phyloP scores from a whole-genome alignment of 2,113 vertebrate species.

The Bos indicus region DNA sequence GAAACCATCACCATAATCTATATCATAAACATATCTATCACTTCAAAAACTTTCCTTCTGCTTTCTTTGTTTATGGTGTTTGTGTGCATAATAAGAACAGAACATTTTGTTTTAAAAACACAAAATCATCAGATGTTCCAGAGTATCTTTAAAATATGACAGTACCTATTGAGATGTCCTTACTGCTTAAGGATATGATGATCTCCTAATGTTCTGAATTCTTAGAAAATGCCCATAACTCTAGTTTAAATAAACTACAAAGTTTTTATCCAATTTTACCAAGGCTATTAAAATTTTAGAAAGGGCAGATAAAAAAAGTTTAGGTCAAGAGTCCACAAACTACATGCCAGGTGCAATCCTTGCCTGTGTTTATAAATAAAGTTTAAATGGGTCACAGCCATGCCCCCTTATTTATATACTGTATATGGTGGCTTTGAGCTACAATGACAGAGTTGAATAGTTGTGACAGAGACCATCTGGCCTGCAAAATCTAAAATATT shows the following conservation, averaged over 20 bases:
- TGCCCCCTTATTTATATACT: not conserved
- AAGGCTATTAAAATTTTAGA: not conserved
- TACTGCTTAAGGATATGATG: not conserved
- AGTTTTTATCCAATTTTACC: not conserved
- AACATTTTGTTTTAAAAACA: not conserved
- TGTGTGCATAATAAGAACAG: not conserved
- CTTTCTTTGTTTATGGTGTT: not conserved
- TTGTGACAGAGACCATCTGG: not conserved
- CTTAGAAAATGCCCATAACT: not conserved
- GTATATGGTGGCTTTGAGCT: not conserved
- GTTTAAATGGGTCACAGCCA: not conserved
- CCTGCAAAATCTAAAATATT: not conserved
- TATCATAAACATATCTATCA: not conserved
- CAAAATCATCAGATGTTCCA: not conserved
- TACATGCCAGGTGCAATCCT: not conserved
- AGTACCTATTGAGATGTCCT: not conserved
- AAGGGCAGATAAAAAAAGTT: not conserved
- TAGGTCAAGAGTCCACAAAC: not conserved
- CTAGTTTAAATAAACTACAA: not conserved
- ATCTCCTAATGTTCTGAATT: not conserved
- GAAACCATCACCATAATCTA: not conserved
- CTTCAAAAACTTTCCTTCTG: not conserved
- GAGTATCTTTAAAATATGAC: not conserved
- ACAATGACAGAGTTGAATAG: not conserved
- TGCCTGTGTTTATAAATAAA: not conserved